A percentile compares a stretch with the other conserved stretches of the same genome.
Conservation (phyloP, 2,888 invertebrate species). For the Adela reaumurella region DNA sequence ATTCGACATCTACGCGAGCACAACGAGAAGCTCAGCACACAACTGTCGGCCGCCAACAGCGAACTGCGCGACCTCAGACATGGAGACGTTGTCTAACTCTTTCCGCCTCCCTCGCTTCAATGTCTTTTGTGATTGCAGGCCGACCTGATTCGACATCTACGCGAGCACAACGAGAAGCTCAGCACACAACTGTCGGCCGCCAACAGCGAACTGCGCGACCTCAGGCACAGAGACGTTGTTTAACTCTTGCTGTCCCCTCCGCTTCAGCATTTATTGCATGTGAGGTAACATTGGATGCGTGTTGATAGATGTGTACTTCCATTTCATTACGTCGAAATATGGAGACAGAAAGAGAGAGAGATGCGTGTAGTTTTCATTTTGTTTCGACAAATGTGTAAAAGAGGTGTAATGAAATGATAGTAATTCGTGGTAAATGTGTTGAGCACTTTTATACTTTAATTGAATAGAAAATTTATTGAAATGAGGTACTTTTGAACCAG, state of each 20-base stretch:
- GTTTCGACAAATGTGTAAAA: no score
- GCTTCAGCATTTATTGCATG: background rate
- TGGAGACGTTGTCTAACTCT: background rate
- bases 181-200: slow-evolving; percentile 62
- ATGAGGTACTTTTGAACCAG: no score
- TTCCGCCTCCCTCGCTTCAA: background rate
- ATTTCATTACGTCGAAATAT: no score
- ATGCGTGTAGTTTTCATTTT: no score
- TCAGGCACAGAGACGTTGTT: slow-evolving; percentile 6
- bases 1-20: slow-evolving; percentile 66
- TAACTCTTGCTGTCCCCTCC: background rate
- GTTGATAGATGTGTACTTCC: no score
- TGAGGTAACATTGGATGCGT: no score
- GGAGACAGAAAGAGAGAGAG: no score
- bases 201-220: slow-evolving; percentile 43
- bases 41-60: slow-evolving; percentile 58
- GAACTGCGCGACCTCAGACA: slow-evolving; percentile 28
- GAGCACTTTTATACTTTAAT: no score
- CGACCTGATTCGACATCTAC: slow-evolving; percentile 61
- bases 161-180: slow-evolving; percentile 63
- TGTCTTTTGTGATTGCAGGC: no score
- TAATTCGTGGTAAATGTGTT: no score
- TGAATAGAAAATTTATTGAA: no score
- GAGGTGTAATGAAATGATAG: no score
- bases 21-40: slow-evolving; percentile 61